Base-by-base conservation (phyloP, 2,888 invertebrate genomes). In the Eupithecia pulchellata region DNA sequence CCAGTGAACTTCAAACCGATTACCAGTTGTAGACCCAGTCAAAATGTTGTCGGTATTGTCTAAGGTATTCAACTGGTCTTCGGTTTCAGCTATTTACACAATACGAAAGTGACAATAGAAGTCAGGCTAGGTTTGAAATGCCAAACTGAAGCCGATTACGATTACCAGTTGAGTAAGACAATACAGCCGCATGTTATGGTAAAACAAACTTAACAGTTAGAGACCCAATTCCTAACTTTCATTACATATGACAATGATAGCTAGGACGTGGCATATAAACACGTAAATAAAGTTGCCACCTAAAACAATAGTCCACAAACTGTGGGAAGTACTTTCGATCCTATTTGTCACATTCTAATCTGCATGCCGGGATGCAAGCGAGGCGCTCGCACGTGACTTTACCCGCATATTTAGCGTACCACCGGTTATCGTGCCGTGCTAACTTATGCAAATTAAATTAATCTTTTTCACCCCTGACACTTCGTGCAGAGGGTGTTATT, bases 371-470 rank as follows among this genome's bases (percentile, higher is more conserved):
- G 84, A 83, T 78, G 81, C 80, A 79, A 81, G 72, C 74, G 75
- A 76, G 74, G 78, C 78, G 74, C 64, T 30, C 78, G 79, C 79
- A 91, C 92, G 92, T 91, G 92, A 91, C 92, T 91, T 78, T 81
- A 79, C 81, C 82, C 85, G 89, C 89, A 88, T 89, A 88, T 88
- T 89, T 86, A 84, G 86, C 86, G 79, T 81, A 77, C 78, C 76
- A 27, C 75, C 79, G 82, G 86, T 89, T 88, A 88, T 86, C 88
- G 87, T 89, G 91, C 87, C 87, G 25, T 47, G 42, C 25, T 25
- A 90, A 91, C 89, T 91, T 92, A 92, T 93, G 92, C 89, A 91
- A 92, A 93, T 92, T 91, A 90, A 91, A 92, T 92, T 92, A 93
- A 92, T 92, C 89, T 91, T 91, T 90, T 91, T 90, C 84, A 86